Percentiles rank a stretch among this genome's conserved stretches.
Conservation (phyloP, 2,797 vertebrate species). For the Typhlichthys eigenmanni region DNA sequence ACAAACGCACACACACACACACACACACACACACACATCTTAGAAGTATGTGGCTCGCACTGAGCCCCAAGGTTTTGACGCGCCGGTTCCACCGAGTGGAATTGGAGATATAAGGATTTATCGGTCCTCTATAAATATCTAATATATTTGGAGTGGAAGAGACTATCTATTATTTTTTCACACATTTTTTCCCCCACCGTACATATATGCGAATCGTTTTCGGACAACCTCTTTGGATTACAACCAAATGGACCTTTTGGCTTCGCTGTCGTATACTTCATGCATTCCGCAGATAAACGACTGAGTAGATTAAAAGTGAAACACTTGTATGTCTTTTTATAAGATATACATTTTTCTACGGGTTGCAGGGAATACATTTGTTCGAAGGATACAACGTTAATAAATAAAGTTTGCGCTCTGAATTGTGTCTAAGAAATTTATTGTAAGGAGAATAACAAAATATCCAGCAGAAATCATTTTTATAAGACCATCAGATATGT, state of each 20-base stretch:
- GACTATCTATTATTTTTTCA: not conserved
- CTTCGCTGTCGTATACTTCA: slow-evolving; percentile 35
- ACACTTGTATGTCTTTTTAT: slow-evolving; percentile 20
- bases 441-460: slow-evolving; percentile 17
- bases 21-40: slow-evolving; percentile 4
- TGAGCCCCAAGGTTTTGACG: slow-evolving; percentile 41
- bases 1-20: not conserved
- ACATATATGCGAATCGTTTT: slow-evolving; percentile 1
- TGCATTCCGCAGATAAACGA: slow-evolving; percentile 49
- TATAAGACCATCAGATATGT: slow-evolving; percentile 3
- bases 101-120: slow-evolving; percentile 32
- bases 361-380: slow-evolving; percentile 13
- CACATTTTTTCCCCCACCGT: not conserved
- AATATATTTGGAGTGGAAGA: slow-evolving; percentile 3
- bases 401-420: slow-evolving; percentile 39
- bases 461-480: too few species aligned
- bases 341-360: not conserved
- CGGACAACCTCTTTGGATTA: slow-evolving; percentile 45
- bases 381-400: slow-evolving; percentile 23
- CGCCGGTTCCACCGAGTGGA: slow-evolving; percentile 27
- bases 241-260: slow-evolving; percentile 35
- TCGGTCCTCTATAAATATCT: not conserved
- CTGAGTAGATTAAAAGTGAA: slow-evolving; percentile 47
- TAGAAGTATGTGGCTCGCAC: slow-evolving; percentile 37
- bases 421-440: slow-evolving; percentile 9